Evolutionary conservation across 2,888 invertebrate species (phyloP), one percentile per base, ranked within the genome.

Genomic region (Nesidiocoris tenuis): DNA sequence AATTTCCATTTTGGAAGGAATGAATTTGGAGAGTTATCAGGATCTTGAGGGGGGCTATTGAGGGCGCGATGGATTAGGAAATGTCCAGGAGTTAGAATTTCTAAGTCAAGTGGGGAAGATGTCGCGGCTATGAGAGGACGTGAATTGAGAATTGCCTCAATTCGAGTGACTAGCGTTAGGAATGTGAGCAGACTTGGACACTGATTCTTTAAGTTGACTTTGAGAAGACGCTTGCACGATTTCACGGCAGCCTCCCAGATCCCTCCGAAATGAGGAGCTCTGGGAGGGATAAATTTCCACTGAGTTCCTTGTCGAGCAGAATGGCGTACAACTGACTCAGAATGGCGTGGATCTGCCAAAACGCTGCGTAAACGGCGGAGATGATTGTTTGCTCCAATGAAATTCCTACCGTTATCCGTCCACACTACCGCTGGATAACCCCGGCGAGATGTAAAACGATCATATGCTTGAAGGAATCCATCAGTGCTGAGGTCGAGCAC

Each of bases 231-330:
- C 18, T 71, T 59, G 23, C 25, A 12, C 18, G 67, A 67, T n/a
- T 67, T 67, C 1, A 65, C 39, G 1, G 65, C 65, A 19, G 65
- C 39, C 39, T 65, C 65, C 65, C 65, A 67, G 16, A 67, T 21
- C 7, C 67, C 56, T 7, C 56, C 56, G 21, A 74, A 74, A 18
- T 74, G 61, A 16, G 74, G 64, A 21, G 64, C 61, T 12, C 54
- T 55, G 25, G 74, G 54, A 18, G 71, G 71, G 22, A 71, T 71
- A 24, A 71, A 71, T 16, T 71, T 71, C 39, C 22, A 71, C 18
- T 24, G 16, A 9, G 59, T 61, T 1, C 21, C 39, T 5, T 71
- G 59, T 17, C 25, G 18, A 0, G 39, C 59, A 9, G 61, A 12
- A 74, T 39, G 39, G 17, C 39, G 12, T 19, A 17, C 16, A 1